These are phyloP conservation scores for Octonoba sinensis DNA, from an alignment of 2,888 invertebrate species.

Conservation along the genomic window DNA sequence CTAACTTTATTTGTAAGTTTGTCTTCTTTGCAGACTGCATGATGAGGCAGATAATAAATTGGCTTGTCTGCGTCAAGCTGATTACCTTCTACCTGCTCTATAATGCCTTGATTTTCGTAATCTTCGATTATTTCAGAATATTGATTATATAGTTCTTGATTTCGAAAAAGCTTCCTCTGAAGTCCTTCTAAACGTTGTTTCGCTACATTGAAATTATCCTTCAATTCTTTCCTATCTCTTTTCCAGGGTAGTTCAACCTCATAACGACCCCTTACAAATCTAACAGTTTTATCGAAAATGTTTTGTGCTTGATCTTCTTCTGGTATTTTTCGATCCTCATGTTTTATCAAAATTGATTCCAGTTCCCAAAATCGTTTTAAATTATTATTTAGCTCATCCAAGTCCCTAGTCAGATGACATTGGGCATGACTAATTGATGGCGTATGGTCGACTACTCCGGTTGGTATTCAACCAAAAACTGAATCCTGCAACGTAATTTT, in stretches of 20 bases:
- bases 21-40: background rate
- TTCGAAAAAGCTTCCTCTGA: background rate
- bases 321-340: background rate
- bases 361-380: too few species aligned
- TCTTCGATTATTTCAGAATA: background rate
- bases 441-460: background rate
- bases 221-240: background rate
- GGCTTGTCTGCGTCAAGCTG: background rate
- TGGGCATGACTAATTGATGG: background rate
- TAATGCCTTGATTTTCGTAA: background rate
- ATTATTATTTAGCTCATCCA: background rate
- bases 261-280: background rate
- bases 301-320: background rate
- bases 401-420: background rate
- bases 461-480: background rate
- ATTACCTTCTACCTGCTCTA: background rate
- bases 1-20: background rate
- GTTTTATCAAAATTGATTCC: background rate
- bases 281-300: background rate
- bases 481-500: background rate
- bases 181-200: background rate
- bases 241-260: background rate
- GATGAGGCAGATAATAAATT: constrained; percentile 12
- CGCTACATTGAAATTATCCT: background rate
- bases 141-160: background rate